Percentiles rank a stretch among this genome's conserved stretches.
These are phyloP conservation scores for Ips typographus DNA, from an alignment of 1,140 invertebrate genomes.

Conservation along the genomic window DNA sequence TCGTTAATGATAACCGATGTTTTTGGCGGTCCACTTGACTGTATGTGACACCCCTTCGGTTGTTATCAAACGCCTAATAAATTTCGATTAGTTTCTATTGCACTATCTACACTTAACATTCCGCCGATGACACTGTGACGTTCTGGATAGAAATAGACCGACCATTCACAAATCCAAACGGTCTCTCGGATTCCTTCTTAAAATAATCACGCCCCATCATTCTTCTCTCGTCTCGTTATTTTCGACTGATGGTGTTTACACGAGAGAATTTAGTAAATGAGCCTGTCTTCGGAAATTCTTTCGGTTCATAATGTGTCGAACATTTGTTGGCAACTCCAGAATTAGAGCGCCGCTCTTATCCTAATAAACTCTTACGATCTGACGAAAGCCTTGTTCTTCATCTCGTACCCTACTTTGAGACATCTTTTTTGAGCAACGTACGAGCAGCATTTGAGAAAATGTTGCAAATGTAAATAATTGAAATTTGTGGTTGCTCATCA, in stretches of 20 bases:
- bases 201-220: slow-evolving; percentile 16
- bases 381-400: no score
- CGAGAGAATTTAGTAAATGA: slow-evolving; percentile 27
- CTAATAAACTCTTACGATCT: no score
- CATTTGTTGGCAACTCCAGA: slow-evolving; percentile 19
- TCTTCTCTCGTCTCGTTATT: slow-evolving; percentile 23
- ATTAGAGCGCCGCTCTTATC: not conserved
- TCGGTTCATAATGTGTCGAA: slow-evolving; percentile 21
- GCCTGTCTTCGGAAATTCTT: slow-evolving; percentile 28
- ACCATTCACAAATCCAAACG: slow-evolving; percentile 4
- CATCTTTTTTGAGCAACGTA: no score
- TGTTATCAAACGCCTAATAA: slow-evolving; percentile 6
- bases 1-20: slow-evolving; percentile 18
- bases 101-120: not conserved
- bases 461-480: no score
- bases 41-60: not conserved
- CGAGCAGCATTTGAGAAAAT: no score
- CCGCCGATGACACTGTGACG: not conserved
- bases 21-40: slow-evolving; percentile 1
- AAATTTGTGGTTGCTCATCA: no score
- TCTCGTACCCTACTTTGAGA: no score
- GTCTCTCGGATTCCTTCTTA: slow-evolving; percentile 11
- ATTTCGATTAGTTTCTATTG: slow-evolving; percentile 8
- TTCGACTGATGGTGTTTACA: slow-evolving; percentile 26
- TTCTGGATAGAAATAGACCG: slow-evolving; percentile 9